Evolutionary conservation across 1,140 invertebrate genomes (phyloP).

Genomic region (Polyergus mexicanus): DNA sequence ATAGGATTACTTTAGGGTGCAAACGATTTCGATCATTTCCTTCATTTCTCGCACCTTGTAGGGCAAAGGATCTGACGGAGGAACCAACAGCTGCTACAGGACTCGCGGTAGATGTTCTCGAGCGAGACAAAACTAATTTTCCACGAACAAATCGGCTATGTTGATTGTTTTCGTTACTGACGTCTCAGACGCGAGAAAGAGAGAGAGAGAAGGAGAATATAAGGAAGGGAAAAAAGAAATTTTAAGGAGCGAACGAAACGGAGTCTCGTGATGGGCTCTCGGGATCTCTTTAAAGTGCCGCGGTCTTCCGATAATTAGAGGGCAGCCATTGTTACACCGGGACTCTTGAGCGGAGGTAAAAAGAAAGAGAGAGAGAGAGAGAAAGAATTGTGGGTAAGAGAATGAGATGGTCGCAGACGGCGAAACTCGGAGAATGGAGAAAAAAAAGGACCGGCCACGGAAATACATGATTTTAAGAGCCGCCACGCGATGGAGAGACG

Average conservation of each 20-base stretch:
- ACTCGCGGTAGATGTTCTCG: conserved; percentile 62
- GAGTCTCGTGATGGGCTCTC: conserved; percentile 81
- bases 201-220: background rate
- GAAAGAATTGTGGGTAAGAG: background rate
- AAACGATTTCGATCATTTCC: background rate
- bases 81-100: background rate
- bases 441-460: conserved; percentile 57
- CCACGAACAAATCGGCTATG: conserved; percentile 70
- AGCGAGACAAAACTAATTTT: conserved; percentile 81
- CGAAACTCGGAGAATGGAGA: conserved; percentile 59
- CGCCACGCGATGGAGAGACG: conserved; percentile 68
- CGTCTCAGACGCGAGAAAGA: conserved; percentile 12
- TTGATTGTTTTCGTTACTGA: conserved; percentile 78
- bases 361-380: conserved; percentile 67
- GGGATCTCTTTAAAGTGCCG: conserved; percentile 85
- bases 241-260: conserved; percentile 83
- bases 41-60: background rate
- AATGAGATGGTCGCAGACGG: conserved; percentile 58
- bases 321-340: conserved; percentile 84
- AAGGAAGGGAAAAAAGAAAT: conserved; percentile 68
- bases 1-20: background rate
- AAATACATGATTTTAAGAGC: conserved; percentile 71
- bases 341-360: conserved; percentile 57
- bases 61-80: background rate
- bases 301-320: conserved; percentile 86